Percentiles rank a stretch among this genome's conserved stretches.
phyloP scores from a whole-genome alignment of 2,797 vertebrate species.

The Notolabrus celidotus region DNA sequence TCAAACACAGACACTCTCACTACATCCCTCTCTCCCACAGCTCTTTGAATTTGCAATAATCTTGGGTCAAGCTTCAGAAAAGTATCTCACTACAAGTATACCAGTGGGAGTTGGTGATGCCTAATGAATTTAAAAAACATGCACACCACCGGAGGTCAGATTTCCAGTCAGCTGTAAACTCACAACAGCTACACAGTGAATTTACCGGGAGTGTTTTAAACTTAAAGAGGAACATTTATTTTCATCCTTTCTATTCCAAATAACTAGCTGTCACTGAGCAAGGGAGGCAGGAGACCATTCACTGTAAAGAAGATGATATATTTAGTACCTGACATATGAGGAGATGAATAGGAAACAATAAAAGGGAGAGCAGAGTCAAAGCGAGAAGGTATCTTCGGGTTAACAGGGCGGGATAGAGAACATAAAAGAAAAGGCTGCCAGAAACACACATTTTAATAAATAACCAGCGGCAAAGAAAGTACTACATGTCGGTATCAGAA shows the following conservation, averaged over 20 bases:
- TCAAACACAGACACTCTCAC: not conserved
- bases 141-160: slow-evolving; percentile 16
- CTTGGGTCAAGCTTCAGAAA: slow-evolving; percentile 40
- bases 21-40: not conserved
- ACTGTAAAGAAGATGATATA: slow-evolving; percentile 24
- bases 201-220: not conserved
- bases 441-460: not conserved
- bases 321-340: slow-evolving; percentile 18
- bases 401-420: slow-evolving; percentile 9
- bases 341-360: slow-evolving; percentile 32
- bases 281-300: slow-evolving; percentile 31
- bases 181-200: not conserved
- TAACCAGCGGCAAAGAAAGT: not conserved
- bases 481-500: not conserved
- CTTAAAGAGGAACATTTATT: slow-evolving; percentile 30
- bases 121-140: slow-evolving; percentile 39
- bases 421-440: slow-evolving; percentile 6
- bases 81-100: slow-evolving; percentile 22
- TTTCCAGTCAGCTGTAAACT: slow-evolving; percentile 7
- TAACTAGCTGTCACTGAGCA: slow-evolving; percentile 22
- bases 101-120: slow-evolving; percentile 21
- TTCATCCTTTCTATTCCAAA: slow-evolving; percentile 35
- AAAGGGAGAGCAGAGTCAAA: slow-evolving; percentile 14
- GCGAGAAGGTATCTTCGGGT: slow-evolving; percentile 2
- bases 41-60: slow-evolving; percentile 29